Evolutionary conservation across 2,888 invertebrate genomes (phyloP).

Genomic region (Syritta pipiens): DNA sequence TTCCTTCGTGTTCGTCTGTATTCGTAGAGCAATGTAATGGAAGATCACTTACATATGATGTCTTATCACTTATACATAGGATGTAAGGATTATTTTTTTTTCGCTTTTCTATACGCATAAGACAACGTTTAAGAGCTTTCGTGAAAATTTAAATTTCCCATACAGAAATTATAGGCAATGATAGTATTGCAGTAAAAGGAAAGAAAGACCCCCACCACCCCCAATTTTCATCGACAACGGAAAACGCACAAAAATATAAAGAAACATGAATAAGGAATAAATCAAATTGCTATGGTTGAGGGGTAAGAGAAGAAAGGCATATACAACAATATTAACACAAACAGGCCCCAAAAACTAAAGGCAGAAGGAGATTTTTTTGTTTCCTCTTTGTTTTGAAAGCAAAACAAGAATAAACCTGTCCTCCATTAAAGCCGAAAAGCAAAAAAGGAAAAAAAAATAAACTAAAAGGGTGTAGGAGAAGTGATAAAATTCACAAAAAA

Average conservation of each 20-base stretch:
- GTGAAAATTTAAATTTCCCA: constrained; percentile 59
- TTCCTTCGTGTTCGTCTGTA: no score
- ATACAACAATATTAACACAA: constrained; percentile 39
- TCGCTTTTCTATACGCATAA: no score
- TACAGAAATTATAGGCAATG: constrained; percentile 44
- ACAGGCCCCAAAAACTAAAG: constrained; percentile 60
- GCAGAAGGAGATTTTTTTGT: constrained; percentile 41
- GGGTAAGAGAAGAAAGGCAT: not conserved
- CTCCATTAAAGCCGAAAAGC: constrained; percentile 53
- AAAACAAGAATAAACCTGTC: constrained; percentile 67
- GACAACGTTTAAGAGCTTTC: constrained; percentile 36
- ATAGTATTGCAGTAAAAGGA: constrained; percentile 54
- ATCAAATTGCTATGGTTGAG: constrained; percentile 39
- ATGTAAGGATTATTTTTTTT: no score
- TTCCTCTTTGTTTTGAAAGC: constrained; percentile 2
- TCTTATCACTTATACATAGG: no score
- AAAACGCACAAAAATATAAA: constrained; percentile 19
- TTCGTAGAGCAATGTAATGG: no score
- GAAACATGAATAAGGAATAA: constrained; percentile 58
- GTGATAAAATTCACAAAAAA: constrained; percentile 34
- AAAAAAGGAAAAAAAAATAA: constrained; percentile 18
- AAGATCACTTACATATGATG: no score
- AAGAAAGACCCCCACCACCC: not conserved
- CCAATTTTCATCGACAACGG: not conserved
- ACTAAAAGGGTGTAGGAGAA: constrained; percentile 41